These are phyloP conservation scores for Aphodius granarius DNA, from an alignment of 2,888 invertebrate species.

Conservation along the genomic window DNA sequence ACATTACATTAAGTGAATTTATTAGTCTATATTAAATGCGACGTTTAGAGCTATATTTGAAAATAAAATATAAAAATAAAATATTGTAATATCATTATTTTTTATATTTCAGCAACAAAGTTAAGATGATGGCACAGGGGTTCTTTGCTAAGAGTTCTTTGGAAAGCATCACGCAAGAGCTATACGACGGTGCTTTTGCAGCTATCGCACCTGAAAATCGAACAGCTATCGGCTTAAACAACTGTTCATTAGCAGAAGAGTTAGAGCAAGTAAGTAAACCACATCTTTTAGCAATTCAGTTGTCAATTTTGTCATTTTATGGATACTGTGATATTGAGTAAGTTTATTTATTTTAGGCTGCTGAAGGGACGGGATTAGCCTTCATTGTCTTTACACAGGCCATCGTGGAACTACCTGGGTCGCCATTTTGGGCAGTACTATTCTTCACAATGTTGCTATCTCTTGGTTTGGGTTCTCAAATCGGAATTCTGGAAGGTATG, in stretches of 20 bases:
- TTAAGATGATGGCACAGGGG: constrained; percentile 33
- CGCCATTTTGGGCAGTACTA: constrained; percentile 94
- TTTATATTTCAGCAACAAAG: constrained; percentile 55
- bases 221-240: constrained; percentile 58
- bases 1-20: too few species aligned
- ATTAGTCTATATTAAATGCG: too few species aligned
- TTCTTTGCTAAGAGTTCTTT: constrained; percentile 32
- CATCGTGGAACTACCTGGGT: constrained; percentile 89
- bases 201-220: constrained; percentile 50
- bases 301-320: neutral
- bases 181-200: constrained; percentile 58
- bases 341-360: constrained; percentile 67
- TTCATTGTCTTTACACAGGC: constrained; percentile 98
- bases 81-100: constrained; percentile 16
- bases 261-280: constrained; percentile 68
- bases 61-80: constrained; percentile 1
- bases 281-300: neutral
- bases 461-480: constrained; percentile 92
- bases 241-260: constrained; percentile 73
- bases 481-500: constrained; percentile 95
- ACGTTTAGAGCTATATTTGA: neutral
- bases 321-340: too few species aligned
- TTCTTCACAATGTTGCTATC: constrained; percentile 96
- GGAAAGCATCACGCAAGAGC: constrained; percentile 58
- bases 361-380: constrained; percentile 93